A percentile compares a stretch with the other conserved stretches of the same genome.
Evolutionary conservation across 2,113 vertebrate species (phyloP).

Genomic region (Dasyprocta punctata): DNA sequence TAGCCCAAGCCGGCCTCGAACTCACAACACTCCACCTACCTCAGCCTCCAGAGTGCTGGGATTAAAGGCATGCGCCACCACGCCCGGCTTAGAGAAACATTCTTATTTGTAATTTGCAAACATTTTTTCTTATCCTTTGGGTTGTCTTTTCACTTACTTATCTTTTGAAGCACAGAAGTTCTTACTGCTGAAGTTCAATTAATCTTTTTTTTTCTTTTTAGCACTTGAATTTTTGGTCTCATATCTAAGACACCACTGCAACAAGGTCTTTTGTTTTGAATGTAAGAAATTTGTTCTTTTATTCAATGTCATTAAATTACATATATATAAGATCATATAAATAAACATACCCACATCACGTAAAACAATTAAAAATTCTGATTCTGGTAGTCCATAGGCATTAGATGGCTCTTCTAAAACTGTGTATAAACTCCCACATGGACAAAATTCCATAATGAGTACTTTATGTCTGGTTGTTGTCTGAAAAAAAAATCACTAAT

Average conservation of each 20-base stretch:
- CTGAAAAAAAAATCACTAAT: constrained; percentile 80
- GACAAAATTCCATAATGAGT: constrained; percentile 99
- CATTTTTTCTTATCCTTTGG: neutral
- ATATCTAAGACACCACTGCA: constrained; percentile 44
- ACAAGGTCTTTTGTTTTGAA: constrained; percentile 35
- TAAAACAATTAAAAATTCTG: constrained; percentile 98
- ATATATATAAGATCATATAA: constrained; percentile 53
- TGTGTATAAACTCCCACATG: constrained; percentile 97
- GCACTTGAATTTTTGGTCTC: constrained; percentile 20
- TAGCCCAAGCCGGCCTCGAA: too few relatives aligned
- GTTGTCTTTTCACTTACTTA: constrained; percentile 10
- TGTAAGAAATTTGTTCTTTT: neutral
- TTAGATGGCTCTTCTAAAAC: constrained; percentile 97
- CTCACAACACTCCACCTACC: too few relatives aligned
- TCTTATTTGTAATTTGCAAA: neutral
- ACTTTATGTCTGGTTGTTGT: constrained; percentile 97
- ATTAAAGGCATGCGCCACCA: neutral
- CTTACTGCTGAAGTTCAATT: constrained; percentile 21
- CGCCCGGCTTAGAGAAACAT: neutral
- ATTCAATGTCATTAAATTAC: constrained; percentile 56
- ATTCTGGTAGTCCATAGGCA: constrained; percentile 96
- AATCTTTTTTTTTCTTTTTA: constrained; percentile 32
- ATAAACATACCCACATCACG: constrained; percentile 95
- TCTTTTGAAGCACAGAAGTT: neutral
- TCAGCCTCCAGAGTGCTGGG: neutral